Percentiles rank a stretch among this genome's conserved stretches.
Conservation (phyloP, 2,888 invertebrate species). For the Nemapogon koenigi region DNA sequence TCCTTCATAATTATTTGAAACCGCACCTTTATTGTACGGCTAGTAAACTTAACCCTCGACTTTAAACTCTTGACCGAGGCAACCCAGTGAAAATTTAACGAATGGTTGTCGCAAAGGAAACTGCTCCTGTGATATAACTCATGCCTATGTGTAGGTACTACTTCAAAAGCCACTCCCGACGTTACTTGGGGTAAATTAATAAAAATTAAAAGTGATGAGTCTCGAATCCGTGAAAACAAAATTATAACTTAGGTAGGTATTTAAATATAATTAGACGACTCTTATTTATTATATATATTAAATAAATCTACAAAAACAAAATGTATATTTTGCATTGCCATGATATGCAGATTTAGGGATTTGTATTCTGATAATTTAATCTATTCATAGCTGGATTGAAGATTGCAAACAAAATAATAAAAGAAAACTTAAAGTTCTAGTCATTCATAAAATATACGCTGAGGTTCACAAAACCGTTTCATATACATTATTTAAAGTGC, state of each 20-base stretch:
- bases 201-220: neutral
- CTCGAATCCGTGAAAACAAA: neutral
- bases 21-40: slow-evolving; percentile 1
- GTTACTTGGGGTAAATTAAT: slow-evolving; percentile 7
- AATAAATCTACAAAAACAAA: neutral
- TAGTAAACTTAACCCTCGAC: neutral
- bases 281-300: neutral
- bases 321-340: neutral
- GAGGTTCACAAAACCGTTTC: too few species aligned
- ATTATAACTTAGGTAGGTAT: too few species aligned
- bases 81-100: slow-evolving; percentile 43
- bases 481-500: too few species aligned
- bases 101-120: slow-evolving; percentile 43
- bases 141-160: slow-evolving; percentile 6
- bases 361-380: too few species aligned
- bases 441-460: too few species aligned
- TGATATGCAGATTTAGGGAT: neutral
- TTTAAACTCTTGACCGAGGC: slow-evolving; percentile 26
- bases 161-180: slow-evolving; percentile 4
- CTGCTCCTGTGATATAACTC: slow-evolving; percentile 27
- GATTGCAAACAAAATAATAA: too few species aligned
- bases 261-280: too few species aligned
- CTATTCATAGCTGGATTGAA: too few species aligned
- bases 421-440: too few species aligned
- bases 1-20: neutral